A percentile compares a stretch with the other conserved stretches of the same genome.
These are phyloP conservation scores for Eilema caniola DNA, from an alignment of 2,888 invertebrate species.

Conservation along the genomic window DNA sequence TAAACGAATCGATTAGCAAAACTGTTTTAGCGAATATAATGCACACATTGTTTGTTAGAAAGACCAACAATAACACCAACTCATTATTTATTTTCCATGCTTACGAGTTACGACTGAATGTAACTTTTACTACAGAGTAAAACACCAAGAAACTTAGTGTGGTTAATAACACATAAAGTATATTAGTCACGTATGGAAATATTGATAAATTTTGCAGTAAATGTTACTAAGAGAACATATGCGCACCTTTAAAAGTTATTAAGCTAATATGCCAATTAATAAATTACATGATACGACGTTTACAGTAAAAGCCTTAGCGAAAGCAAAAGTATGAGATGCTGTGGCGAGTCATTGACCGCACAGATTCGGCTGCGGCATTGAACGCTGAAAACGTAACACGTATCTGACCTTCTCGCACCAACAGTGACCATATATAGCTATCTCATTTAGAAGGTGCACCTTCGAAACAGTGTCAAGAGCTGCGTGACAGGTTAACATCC, in stretches of 20 bases:
- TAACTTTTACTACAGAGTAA: conserved; percentile 1
- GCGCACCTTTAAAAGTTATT: conserved; percentile 20
- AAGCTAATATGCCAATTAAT: conserved; percentile 47
- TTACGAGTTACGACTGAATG: neutral
- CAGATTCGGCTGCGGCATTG: conserved; percentile 58
- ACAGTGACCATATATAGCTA: conserved; percentile 41
- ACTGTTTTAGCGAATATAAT: neutral
- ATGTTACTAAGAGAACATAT: conserved; percentile 21
- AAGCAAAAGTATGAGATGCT: conserved; percentile 68
- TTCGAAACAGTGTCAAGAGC: conserved; percentile 44
- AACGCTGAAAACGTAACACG: conserved; percentile 48
- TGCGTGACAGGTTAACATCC: conserved; percentile 58
- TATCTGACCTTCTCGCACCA: conserved; percentile 43
- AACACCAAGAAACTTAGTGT: neutral
- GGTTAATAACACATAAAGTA: neutral
- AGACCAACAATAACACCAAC: neutral
- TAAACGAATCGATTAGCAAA: neutral
- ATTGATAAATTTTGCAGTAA: conserved; percentile 39
- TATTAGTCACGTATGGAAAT: conserved; percentile 29
- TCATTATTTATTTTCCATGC: neutral
- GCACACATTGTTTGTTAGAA: neutral
- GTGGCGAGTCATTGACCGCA: conserved; percentile 65
- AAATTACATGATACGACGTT: conserved; percentile 39
- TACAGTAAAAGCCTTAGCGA: conserved; percentile 63
- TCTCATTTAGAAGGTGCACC: conserved; percentile 46